Evolutionary conservation across 64 coral and sea anemone species (phyloP).

Genomic region (Montipora efflorescens): DNA sequence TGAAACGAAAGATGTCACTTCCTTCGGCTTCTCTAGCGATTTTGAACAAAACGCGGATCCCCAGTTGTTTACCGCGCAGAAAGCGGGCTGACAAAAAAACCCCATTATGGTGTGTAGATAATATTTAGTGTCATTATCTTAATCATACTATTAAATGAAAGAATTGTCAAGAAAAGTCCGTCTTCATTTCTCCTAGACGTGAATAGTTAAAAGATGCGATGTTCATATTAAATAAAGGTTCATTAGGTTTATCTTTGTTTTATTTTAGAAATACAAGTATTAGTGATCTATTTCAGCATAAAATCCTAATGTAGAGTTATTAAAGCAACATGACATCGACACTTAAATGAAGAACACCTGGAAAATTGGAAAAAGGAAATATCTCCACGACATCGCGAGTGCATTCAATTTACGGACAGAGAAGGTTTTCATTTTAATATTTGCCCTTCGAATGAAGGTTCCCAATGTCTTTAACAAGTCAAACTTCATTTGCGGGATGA

Average conservation of each 20-base stretch:
- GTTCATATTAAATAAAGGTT: neutral
- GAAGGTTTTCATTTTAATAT: conserved; percentile 4
- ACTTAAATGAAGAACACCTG: conserved; percentile 12
- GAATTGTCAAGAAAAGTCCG: neutral
- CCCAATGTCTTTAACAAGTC: conserved; percentile 5
- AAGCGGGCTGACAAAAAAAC: too few relatives aligned
- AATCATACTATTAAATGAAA: too few relatives aligned
- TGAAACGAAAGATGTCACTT: too few relatives aligned
- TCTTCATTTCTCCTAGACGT: neutral
- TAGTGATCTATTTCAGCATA: neutral
- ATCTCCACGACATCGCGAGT: neutral
- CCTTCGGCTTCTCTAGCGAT: too few relatives aligned
- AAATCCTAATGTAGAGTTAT: neutral
- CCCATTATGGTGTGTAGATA: neutral
- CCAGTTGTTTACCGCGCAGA: too few relatives aligned
- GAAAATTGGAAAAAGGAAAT: neutral
- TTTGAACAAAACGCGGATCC: too few relatives aligned
- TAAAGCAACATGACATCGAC: neutral
- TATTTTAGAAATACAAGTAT: neutral
- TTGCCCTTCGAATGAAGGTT: neutral
- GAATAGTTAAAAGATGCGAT: neutral
- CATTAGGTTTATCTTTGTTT: neutral
- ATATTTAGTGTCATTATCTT: neutral
- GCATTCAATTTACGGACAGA: neutral
- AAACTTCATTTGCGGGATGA: conserved; percentile 38